These are phyloP conservation scores for Chironex yamaguchii DNA, from an alignment of 30 jellyfish, hydroid and myxozoan species.

Conservation along the genomic window DNA sequence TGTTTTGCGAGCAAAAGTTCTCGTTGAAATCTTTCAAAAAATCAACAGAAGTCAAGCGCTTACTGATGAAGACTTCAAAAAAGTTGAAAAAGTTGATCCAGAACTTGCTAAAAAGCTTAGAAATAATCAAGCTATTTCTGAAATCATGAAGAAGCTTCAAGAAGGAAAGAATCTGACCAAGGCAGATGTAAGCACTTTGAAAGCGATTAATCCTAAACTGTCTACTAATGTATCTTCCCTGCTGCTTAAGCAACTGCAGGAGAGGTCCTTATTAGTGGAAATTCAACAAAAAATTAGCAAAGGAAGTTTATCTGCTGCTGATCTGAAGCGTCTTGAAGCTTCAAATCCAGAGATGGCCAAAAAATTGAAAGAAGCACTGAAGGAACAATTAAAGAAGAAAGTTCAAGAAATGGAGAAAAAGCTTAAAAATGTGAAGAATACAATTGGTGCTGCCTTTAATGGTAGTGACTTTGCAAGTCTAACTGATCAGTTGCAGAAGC, in stretches of 20 bases:
- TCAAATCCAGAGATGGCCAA: constrained; percentile 83
- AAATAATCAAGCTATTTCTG: constrained; percentile 47
- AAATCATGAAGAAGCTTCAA: constrained; percentile 44
- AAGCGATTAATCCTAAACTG: constrained; percentile 66
- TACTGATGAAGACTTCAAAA: constrained; percentile 76
- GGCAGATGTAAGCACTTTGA: constrained; percentile 57
- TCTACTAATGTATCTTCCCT: constrained; percentile 42
- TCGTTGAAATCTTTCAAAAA: constrained; percentile 58
- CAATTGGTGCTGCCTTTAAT: constrained; percentile 62
- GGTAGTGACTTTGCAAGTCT: constrained; percentile 48
- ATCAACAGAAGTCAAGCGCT: constrained; percentile 47
- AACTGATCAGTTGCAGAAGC: constrained; percentile 50
- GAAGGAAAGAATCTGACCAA: constrained; percentile 58
- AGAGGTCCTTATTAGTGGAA: constrained; percentile 10
- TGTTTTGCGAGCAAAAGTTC: constrained; percentile 20
- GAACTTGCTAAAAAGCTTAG: constrained; percentile 65
- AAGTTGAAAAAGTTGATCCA: constrained; percentile 65
- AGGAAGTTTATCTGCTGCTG: constrained; percentile 70
- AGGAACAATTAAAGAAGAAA: constrained; percentile 77
- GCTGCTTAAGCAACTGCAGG: constrained; percentile 7
- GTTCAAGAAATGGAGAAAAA: constrained; percentile 86
- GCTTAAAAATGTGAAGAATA: constrained; percentile 64
- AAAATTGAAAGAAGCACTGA: constrained; percentile 76
- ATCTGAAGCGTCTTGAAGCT: constrained; percentile 58
- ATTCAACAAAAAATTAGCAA: constrained; percentile 49